Percentiles rank a stretch among this genome's conserved stretches.
These are phyloP conservation scores for Athalia circularis DNA, from an alignment of 2,888 invertebrate species.

Conservation along the genomic window DNA sequence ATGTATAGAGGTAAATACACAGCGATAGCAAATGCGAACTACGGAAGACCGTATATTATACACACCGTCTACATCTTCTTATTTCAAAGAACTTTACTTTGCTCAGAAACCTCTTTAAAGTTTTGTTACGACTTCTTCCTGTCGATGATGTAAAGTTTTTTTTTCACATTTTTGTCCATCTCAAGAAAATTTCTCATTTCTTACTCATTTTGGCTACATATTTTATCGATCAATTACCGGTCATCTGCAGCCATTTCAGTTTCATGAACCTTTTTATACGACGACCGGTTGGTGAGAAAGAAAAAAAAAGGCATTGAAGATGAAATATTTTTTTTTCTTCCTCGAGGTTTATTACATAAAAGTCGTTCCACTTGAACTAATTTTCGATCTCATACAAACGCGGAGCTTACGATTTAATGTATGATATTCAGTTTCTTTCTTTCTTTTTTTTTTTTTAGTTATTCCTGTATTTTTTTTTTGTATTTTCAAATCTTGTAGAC, in stretches of 20 bases:
- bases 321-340: too few relatives aligned
- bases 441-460: background rate
- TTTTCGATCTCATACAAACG: background rate
- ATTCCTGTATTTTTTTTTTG: too few relatives aligned
- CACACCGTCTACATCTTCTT: too few relatives aligned
- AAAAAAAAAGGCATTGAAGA: background rate
- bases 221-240: slow-evolving; percentile 20
- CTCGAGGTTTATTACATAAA: background rate
- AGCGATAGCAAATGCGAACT: background rate
- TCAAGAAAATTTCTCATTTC: background rate
- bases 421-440: background rate
- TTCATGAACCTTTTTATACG: background rate
- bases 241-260: background rate
- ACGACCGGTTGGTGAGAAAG: slow-evolving; percentile 10
- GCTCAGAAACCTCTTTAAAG: too few relatives aligned
- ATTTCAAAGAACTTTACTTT: too few relatives aligned
- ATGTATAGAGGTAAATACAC: background rate
- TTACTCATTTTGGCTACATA: slow-evolving; percentile 7
- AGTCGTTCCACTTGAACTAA: slow-evolving; percentile 28
- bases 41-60: background rate
- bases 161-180: slow-evolving; percentile 1
- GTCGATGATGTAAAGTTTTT: background rate
- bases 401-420: background rate
- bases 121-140: too few relatives aligned
- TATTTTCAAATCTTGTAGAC: background rate